Conservation (phyloP, 2,888 invertebrate genomes). For the Gonocerus acuteangulatus region DNA sequence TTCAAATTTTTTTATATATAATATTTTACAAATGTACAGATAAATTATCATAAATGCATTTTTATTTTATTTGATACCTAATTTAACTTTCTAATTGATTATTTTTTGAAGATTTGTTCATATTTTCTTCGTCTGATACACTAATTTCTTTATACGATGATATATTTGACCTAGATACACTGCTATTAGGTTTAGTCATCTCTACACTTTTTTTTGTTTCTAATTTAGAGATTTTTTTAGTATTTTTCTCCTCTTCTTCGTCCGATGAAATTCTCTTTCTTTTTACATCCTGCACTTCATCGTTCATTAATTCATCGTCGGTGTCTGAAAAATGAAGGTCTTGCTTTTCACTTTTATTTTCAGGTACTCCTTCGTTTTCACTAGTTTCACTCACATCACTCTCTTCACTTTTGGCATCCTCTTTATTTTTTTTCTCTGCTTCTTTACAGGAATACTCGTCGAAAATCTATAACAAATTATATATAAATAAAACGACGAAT, state of each 20-base stretch:
- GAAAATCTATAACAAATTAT: slow-evolving; percentile 27
- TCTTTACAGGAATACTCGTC: slow-evolving; percentile 25
- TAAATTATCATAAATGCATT: too few species aligned
- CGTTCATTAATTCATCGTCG: slow-evolving; percentile 14
- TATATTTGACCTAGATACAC: too few species aligned
- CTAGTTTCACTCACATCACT: slow-evolving; percentile 1
- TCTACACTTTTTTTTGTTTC: too few species aligned
- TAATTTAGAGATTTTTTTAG: too few species aligned
- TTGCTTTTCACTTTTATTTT: not conserved
- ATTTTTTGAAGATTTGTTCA: too few species aligned
- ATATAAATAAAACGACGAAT: not conserved
- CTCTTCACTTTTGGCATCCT: slow-evolving; percentile 10
- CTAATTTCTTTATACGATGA: too few species aligned
- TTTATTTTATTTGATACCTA: too few species aligned
- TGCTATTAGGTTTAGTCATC: too few species aligned
- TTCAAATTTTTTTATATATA: too few species aligned
- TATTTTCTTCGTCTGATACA: too few species aligned
- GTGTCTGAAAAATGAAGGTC: slow-evolving; percentile 11
- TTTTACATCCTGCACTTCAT: slow-evolving; percentile 2
- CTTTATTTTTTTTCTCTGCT: slow-evolving; percentile 9
- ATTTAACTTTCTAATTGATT: too few species aligned
- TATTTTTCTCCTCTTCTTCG: not conserved
- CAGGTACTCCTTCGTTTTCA: not conserved
- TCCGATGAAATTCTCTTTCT: slow-evolving; percentile 15
- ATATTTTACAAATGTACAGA: too few species aligned